Conservation (phyloP, 2,888 invertebrate genomes). For the Microctonus brassicae region DNA sequence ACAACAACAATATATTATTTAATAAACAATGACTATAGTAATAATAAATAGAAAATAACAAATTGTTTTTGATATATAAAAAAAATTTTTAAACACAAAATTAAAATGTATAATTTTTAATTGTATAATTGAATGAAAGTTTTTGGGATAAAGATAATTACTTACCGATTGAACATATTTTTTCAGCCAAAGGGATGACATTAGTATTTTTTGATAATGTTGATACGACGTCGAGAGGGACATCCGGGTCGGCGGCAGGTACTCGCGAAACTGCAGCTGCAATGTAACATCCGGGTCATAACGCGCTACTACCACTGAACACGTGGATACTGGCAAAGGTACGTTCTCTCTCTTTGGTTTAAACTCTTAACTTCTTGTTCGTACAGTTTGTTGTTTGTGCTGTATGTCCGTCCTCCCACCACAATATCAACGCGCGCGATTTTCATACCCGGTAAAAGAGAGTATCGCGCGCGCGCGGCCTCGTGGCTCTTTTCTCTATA, state of each 20-base stretch:
- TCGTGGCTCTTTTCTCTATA: slow-evolving; percentile 16
- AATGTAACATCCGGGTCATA: slow-evolving; percentile 71
- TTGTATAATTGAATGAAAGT: not conserved
- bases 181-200: slow-evolving; percentile 64
- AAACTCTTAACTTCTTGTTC: slow-evolving; percentile 29
- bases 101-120: no score
- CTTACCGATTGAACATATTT: slow-evolving; percentile 71
- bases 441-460: slow-evolving; percentile 39
- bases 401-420: slow-evolving; percentile 40
- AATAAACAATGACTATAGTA: no score
- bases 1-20: no score
- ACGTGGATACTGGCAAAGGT: slow-evolving; percentile 68
- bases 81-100: no score
- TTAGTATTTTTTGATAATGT: slow-evolving; percentile 58
- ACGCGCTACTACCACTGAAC: slow-evolving; percentile 69
- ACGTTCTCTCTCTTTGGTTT: slow-evolving; percentile 53
- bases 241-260: slow-evolving; percentile 68
- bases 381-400: slow-evolving; percentile 18
- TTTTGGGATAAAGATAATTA: slow-evolving; percentile 34
- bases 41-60: no score
- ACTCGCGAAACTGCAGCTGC: slow-evolving; percentile 68
- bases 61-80: no score
- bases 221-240: slow-evolving; percentile 59
- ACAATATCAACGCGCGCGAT: slow-evolving; percentile 40
- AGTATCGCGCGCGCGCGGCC: no score